A percentile compares a stretch with the other conserved stretches of the same genome.
phyloP scores from a whole-genome alignment of 2,113 vertebrate genomes.

The Paedocypris sp. region DNA sequence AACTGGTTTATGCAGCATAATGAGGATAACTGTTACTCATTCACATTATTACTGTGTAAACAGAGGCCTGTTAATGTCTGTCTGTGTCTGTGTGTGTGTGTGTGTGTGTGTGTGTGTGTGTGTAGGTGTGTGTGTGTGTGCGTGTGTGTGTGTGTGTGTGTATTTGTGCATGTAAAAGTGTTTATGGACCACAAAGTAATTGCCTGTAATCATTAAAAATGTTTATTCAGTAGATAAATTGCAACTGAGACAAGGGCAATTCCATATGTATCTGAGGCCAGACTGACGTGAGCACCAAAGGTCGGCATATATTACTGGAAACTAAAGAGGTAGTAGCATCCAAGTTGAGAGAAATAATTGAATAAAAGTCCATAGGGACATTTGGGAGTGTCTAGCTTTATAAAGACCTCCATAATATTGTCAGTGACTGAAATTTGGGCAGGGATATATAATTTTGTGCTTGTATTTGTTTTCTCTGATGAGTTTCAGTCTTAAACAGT shows the following conservation, averaged over 20 bases:
- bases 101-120: neutral
- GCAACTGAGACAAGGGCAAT: conserved; percentile 40
- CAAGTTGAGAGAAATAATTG: too few relatives aligned
- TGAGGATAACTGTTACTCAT: conserved; percentile 40
- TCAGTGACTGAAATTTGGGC: too few relatives aligned
- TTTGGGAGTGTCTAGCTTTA: too few relatives aligned
- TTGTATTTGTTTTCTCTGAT: too few relatives aligned
- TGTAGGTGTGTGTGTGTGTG: neutral
- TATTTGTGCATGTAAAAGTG: conserved; percentile 26
- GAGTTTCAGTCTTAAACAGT: too few relatives aligned
- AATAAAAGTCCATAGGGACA: too few relatives aligned
- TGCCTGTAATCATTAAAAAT: conserved; percentile 54
- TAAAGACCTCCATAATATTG: too few relatives aligned
- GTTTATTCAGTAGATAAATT: conserved; percentile 53
- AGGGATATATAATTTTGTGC: too few relatives aligned
- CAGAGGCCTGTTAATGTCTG: conserved; percentile 33
- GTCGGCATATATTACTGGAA: too few relatives aligned
- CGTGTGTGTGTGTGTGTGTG: conserved; percentile 13
- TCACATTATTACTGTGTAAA: conserved; percentile 46
- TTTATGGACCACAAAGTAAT: conserved; percentile 41
- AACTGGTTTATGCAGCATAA: conserved; percentile 37
- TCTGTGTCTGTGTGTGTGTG: conserved; percentile 1
- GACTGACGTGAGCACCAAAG: too few relatives aligned
- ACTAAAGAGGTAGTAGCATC: too few relatives aligned
- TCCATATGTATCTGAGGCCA: too few relatives aligned